phyloP scores from a whole-genome alignment of 2,113 vertebrate genomes.

The Vulpes lagopus region DNA sequence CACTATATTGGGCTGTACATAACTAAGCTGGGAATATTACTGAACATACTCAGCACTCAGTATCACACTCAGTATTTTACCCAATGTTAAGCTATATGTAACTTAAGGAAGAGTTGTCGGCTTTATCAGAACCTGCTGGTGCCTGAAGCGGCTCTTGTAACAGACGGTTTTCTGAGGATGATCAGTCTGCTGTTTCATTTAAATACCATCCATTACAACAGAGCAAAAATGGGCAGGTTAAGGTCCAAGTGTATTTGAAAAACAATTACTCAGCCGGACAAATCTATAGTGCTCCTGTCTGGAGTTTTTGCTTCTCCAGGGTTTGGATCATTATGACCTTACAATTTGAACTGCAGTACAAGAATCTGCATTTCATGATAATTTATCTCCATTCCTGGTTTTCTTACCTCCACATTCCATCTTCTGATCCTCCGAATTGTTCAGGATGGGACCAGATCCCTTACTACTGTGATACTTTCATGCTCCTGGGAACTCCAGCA shows the following conservation, averaged over 20 bases:
- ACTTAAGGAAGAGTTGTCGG: neutral
- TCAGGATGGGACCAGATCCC: neutral
- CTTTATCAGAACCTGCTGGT: neutral
- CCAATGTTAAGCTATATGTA: neutral
- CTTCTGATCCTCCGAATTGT: neutral
- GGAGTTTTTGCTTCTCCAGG: neutral
- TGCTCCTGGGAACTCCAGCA: neutral
- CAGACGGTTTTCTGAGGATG: neutral
- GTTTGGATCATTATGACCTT: neutral
- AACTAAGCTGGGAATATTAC: neutral
- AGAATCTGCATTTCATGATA: neutral
- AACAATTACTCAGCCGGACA: neutral
- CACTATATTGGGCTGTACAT: neutral
- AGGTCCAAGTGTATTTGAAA: neutral
- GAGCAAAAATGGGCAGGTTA: neutral
- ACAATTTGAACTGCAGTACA: neutral
- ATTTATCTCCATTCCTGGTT: neutral
- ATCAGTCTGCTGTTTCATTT: slow-evolving; percentile 31
- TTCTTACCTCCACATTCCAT: neutral
- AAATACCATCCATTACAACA: neutral
- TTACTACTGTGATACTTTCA: neutral
- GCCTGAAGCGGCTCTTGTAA: neutral
- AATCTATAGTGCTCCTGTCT: neutral
- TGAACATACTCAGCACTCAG: neutral
- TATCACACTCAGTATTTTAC: neutral